Evolutionary conservation across 2,113 vertebrate genomes (phyloP), one percentile per base, ranked within the genome.

Genomic region (Ochotona curzoniae): DNA sequence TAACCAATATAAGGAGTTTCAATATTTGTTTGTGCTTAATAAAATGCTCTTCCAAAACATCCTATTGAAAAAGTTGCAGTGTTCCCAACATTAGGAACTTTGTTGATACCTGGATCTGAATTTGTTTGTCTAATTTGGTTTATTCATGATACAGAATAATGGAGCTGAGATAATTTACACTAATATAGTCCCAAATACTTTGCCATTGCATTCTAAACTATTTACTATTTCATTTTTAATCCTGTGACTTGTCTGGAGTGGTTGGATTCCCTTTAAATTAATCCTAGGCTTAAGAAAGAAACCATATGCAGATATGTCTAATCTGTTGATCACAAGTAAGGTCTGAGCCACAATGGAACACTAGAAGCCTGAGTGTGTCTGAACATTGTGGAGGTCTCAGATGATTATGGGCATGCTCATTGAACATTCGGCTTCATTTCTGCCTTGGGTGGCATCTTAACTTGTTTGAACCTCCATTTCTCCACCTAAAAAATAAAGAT

Each of bases 1-100:
- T 80, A 54, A 69, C 10, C 47, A 83, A 20, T 75, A 82, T 44
- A 75, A 91, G 26, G 25, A 83, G 63, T 71, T 85, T 49, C 81
- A 93, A 47, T 89, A 67, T 23, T 51, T 94, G 51, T 82, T 90
- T 82, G 64, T 64, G 13, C 12, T 28, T 51, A 75, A 81, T 38
- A 87, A 91, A 87, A 73, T 73, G 3, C 28, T 81, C 54, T 89
- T 91, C 76, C 92, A 92, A 54, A 92, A 84, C 83, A 78, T 64
- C 81, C 32, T 73, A 57, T 63, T 93, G 73, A 76, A 64, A 90
- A 94, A 78, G 38, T 83, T 91, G 13, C 2, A 78, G 1, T 90
- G 69, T 92, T 67, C 73, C 35, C 3, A 30, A 84, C 73, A 6
- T 44, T 28, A 57, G 25, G 64, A 18, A 60, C 30, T 89, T 92